Percentiles rank a stretch among this genome's conserved stretches.
Conservation (phyloP, 2,888 invertebrate species). For the Chydorus sphaericus region DNA sequence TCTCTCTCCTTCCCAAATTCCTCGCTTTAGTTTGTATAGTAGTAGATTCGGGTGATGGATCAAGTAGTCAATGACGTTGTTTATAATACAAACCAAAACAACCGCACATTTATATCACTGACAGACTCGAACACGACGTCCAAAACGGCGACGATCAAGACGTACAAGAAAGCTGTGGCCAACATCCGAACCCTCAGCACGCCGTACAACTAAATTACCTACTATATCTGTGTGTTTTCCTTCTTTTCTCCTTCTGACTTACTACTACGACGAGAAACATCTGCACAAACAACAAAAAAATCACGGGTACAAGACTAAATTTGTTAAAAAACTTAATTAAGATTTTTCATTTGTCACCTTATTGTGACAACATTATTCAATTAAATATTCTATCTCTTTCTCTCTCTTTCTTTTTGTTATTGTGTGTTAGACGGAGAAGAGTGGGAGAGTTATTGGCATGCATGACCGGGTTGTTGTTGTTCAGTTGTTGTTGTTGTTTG, state of each 20-base stretch:
- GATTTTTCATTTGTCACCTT: no score
- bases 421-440: constrained; percentile 17
- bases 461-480: constrained; percentile 17
- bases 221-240: neutral
- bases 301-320: no score
- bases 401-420: constrained; percentile 1
- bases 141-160: constrained; percentile 5
- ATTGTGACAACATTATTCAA: no score
- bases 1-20: no score
- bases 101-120: neutral
- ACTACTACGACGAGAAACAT: neutral
- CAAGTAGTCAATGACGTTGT: no score
- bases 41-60: no score
- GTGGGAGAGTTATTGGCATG: constrained; percentile 25
- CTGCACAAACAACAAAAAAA: neutral
- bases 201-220: constrained; percentile 5
- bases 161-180: constrained; percentile 6
- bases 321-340: no score
- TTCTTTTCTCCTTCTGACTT: constrained; percentile 1
- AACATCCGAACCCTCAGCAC: constrained; percentile 7
- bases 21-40: no score
- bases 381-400: constrained; percentile 17
- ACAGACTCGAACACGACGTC: constrained; percentile 2
- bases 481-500: no score
- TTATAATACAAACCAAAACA: no score